phyloP scores from a whole-genome alignment of 2,113 vertebrate genomes.

The Halichoeres trimaculatus region DNA sequence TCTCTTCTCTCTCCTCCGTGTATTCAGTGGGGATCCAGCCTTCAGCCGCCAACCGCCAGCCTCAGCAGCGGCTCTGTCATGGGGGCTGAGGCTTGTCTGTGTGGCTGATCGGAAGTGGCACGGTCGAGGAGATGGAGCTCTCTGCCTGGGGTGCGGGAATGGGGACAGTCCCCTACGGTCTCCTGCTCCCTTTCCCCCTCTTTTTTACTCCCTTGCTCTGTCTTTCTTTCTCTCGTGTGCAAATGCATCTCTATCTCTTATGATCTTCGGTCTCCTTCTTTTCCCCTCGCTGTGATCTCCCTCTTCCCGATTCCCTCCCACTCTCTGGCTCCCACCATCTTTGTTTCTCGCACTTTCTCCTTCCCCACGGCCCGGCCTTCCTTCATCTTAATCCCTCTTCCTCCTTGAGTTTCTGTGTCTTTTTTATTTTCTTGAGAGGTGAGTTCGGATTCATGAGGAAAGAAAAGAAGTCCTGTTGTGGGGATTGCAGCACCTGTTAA shows the following conservation, averaged over 20 bases:
- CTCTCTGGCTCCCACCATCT: conserved; percentile 69
- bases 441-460: conserved; percentile 55
- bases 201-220: conserved; percentile 6
- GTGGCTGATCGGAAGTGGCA: conserved; percentile 77
- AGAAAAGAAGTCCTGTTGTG: conserved; percentile 62
- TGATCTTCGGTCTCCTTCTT: conserved; percentile 76
- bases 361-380: conserved; percentile 73
- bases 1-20: conserved; percentile 60
- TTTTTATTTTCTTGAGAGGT: conserved; percentile 41
- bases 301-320: conserved; percentile 78
- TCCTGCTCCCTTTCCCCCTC: conserved; percentile 66
- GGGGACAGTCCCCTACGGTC: conserved; percentile 82
- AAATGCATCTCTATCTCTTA: conserved; percentile 76
- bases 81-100: conserved; percentile 57
- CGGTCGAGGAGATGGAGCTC: conserved; percentile 70
- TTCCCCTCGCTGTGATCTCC: conserved; percentile 76
- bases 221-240: conserved; percentile 69
- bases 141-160: conserved; percentile 78
- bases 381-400: conserved; percentile 75
- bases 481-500: conserved; percentile 74
- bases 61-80: conserved; percentile 52
- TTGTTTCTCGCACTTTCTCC: conserved; percentile 67
- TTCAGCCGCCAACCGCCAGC: conserved; percentile 61
- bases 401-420: conserved; percentile 58
- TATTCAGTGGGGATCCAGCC: conserved; percentile 74